Conservation (phyloP, 2,797 vertebrate species). For the Parauchenoglanis punctatus region DNA sequence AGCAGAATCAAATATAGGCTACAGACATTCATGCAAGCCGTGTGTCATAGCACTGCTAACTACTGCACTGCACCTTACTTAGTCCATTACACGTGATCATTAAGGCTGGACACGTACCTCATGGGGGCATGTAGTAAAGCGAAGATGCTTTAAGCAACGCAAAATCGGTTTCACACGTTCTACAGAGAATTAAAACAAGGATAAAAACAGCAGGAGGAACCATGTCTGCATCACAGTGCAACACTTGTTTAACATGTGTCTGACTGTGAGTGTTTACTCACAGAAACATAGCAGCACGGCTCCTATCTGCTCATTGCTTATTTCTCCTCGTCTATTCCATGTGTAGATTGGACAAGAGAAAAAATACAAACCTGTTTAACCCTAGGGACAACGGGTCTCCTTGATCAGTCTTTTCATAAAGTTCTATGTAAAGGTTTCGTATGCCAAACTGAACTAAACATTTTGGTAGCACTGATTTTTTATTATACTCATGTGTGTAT, state of each 20-base stretch:
- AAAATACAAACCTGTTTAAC: not conserved
- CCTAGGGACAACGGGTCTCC: not conserved
- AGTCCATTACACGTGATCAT: not conserved
- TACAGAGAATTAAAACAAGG: not conserved
- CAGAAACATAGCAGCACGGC: not conserved
- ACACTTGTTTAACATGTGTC: not conserved
- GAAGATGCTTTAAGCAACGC: not conserved
- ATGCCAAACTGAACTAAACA: not conserved
- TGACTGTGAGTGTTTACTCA: not conserved
- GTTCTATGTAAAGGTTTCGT: not conserved
- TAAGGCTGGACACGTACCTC: not conserved
- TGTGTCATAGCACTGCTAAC: not conserved
- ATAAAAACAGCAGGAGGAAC: not conserved
- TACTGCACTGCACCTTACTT: not conserved
- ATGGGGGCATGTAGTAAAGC: not conserved
- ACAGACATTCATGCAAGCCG: not conserved
- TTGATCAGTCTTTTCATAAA: not conserved
- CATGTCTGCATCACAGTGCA: not conserved
- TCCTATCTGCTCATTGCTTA: too few species aligned
- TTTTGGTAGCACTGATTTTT: not conserved
- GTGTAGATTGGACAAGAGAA: not conserved
- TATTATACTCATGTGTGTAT: not conserved
- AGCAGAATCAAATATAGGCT: slow-evolving; percentile 5
- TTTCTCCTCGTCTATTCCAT: not conserved
- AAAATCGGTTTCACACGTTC: not conserved